Conservation (phyloP, 2,888 invertebrate species). For the Zaprionus lineosus region DNA sequence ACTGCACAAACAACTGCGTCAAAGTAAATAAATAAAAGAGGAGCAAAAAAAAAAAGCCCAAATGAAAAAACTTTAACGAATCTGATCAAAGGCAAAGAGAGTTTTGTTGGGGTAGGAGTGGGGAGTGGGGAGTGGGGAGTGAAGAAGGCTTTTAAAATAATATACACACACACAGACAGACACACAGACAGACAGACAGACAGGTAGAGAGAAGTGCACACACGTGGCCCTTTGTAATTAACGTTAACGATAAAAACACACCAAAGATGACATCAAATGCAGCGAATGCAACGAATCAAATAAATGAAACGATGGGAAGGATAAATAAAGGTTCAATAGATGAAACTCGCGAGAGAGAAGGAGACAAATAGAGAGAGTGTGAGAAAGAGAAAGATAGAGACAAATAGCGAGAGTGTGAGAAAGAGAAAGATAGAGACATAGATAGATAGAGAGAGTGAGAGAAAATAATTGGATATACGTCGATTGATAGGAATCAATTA, state of each 20-base stretch:
- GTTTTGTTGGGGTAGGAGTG: neutral
- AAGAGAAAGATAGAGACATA: too few relatives aligned
- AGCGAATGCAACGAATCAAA: neutral
- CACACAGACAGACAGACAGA: neutral
- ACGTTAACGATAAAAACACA: slow-evolving; percentile 49
- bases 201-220: neutral
- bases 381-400: neutral
- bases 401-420: too few relatives aligned
- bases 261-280: slow-evolving; percentile 19
- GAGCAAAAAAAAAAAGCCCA: slow-evolving; percentile 14
- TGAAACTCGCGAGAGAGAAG: too few relatives aligned
- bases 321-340: neutral
- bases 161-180: slow-evolving; percentile 1
- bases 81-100: too few relatives aligned
- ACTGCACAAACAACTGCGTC: slow-evolving; percentile 30
- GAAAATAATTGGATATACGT: too few relatives aligned
- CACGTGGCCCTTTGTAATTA: slow-evolving; percentile 43
- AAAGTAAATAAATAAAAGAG: slow-evolving; percentile 37
- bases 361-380: too few relatives aligned
- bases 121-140: neutral
- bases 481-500: too few relatives aligned
- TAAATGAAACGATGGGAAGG: neutral
- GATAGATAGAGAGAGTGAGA: too few relatives aligned
- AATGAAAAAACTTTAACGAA: slow-evolving; percentile 2
- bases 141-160: slow-evolving; percentile 21